Percentiles rank a stretch among this genome's conserved stretches.
Evolutionary conservation across 1,140 invertebrate genomes (phyloP).

Genomic region (Philopotamus ludificatus): DNA sequence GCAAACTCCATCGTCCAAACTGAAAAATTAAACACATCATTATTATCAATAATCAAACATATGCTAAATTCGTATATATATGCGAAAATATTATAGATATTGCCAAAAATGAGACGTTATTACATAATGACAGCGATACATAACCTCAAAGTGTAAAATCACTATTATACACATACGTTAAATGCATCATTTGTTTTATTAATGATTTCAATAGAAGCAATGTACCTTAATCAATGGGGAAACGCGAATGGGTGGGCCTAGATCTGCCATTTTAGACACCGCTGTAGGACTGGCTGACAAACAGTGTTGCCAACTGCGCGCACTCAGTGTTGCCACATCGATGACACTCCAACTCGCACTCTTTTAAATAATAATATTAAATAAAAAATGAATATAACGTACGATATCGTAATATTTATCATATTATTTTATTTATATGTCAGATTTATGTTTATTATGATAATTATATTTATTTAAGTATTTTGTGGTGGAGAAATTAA

Average conservation of each 20-base stretch:
- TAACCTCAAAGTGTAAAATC: conserved; percentile 17
- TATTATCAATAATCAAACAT: neutral
- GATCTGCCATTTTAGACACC: conserved; percentile 49
- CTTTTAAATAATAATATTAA: too few species aligned
- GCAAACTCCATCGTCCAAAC: conserved; percentile 73
- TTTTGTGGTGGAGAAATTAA: too few species aligned
- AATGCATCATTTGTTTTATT: too few species aligned
- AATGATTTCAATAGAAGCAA: too few species aligned
- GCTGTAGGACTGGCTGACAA: neutral
- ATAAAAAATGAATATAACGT: too few species aligned
- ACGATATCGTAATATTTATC: too few species aligned
- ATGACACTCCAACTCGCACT: too few species aligned
- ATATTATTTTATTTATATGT: too few species aligned
- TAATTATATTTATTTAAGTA: too few species aligned
- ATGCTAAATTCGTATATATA: neutral
- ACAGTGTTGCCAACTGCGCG: neutral
- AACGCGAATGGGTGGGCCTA: conserved; percentile 65
- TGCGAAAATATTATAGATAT: conserved; percentile 5
- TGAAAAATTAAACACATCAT: conserved; percentile 45
- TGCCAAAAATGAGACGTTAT: neutral
- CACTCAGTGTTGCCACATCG: neutral
- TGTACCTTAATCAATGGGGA: conserved; percentile 72
- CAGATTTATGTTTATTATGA: too few species aligned
- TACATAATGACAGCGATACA: conserved; percentile 5
- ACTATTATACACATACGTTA: conserved; percentile 31